These are phyloP conservation scores for Sebastes hopkinsi DNA, from an alignment of 2,797 vertebrate species.

Conservation along the genomic window DNA sequence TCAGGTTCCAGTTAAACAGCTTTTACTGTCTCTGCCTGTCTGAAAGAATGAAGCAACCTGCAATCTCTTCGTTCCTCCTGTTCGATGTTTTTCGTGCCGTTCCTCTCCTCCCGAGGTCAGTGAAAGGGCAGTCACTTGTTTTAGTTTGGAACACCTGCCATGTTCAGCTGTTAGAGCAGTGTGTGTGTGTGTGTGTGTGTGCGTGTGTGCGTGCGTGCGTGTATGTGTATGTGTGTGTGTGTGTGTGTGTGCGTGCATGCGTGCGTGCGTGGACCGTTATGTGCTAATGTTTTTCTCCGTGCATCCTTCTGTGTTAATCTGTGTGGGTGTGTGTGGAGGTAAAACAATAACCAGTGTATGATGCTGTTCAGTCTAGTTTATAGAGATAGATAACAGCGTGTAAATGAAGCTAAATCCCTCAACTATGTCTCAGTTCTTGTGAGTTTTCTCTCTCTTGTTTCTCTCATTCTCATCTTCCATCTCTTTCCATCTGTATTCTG, in stretches of 20 bases:
- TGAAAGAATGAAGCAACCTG: slow-evolving; percentile 21
- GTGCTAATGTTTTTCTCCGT: not conserved
- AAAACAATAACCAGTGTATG: not conserved
- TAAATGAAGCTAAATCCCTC: not conserved
- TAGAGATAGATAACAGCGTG: not conserved
- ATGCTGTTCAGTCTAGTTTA: not conserved
- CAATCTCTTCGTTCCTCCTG: slow-evolving; percentile 5
- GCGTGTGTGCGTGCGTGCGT: not conserved
- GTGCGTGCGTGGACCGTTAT: too few relatives aligned
- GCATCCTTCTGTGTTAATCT: not conserved
- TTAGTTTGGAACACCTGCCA: slow-evolving; percentile 56
- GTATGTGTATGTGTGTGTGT: not conserved
- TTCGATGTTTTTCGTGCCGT: not conserved
- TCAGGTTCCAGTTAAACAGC: slow-evolving; percentile 40
- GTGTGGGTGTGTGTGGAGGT: not conserved
- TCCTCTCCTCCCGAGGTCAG: slow-evolving; percentile 37
- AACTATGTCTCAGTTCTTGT: not conserved
- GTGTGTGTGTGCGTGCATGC: too few relatives aligned
- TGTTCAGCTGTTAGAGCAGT: slow-evolving; percentile 45
- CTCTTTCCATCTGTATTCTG: not conserved
- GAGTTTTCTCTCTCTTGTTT: not conserved
- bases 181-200: not conserved
- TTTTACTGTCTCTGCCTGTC: slow-evolving; percentile 62
- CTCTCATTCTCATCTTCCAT: not conserved
- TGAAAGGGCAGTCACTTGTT: slow-evolving; percentile 48